These are phyloP conservation scores for Tadarida brasiliensis DNA, from an alignment of 2,797 vertebrate species.

Conservation along the genomic window DNA sequence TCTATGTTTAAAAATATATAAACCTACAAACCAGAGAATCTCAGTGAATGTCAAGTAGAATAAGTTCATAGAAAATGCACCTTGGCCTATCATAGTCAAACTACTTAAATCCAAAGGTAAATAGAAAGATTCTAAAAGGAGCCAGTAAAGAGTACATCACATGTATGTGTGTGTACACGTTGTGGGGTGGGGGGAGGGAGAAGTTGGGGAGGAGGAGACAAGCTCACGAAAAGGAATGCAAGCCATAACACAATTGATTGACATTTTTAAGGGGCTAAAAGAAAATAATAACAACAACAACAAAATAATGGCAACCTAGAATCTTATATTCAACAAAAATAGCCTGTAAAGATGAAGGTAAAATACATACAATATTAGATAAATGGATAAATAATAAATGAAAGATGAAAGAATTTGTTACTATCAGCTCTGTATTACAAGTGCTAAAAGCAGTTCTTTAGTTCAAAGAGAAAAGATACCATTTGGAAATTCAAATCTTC, in stretches of 20 bases:
- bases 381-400: conserved; percentile 12
- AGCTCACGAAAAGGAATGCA: background rate
- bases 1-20: background rate
- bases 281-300: background rate
- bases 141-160: background rate
- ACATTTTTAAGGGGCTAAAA: background rate
- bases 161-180: no score
- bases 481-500: background rate
- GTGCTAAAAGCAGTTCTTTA: background rate
- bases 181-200: background rate
- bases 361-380: background rate
- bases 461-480: background rate
- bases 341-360: background rate
- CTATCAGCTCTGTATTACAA: background rate
- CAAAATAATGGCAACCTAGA: background rate
- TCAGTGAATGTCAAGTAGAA: background rate
- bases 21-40: background rate
- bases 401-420: background rate
- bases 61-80: background rate
- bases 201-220: no score
- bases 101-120: background rate
- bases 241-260: background rate
- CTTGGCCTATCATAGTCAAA: background rate
- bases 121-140: background rate
- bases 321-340: background rate